Evolutionary conservation across 2,797 vertebrate genomes (phyloP).

Genomic region (Tinamus major): DNA sequence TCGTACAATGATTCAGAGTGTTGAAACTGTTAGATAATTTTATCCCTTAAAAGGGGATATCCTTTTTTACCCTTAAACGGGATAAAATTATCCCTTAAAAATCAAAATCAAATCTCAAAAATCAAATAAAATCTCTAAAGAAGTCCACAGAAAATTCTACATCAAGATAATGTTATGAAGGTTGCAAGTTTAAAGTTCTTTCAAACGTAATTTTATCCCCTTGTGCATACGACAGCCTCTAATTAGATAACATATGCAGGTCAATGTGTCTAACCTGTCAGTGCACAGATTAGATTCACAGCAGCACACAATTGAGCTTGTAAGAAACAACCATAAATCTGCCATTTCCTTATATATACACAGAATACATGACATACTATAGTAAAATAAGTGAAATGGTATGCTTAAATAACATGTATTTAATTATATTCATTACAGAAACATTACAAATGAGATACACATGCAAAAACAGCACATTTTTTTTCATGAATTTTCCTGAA

Average conservation of each 20-base stretch:
- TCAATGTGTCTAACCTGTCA: not conserved
- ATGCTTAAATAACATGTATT: not conserved
- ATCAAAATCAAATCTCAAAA: no score
- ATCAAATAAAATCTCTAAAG: not conserved
- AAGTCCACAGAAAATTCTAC: not conserved
- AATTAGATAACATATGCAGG: not conserved
- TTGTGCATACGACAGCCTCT: not conserved
- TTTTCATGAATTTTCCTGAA: not conserved
- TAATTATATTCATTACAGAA: not conserved
- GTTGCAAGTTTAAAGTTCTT: not conserved
- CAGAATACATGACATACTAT: not conserved
- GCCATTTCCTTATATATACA: not conserved
- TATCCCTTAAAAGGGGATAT: not conserved
- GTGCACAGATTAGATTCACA: slow-evolving; percentile 5
- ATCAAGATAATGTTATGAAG: not conserved
- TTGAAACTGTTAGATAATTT: not conserved
- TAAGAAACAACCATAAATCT: not conserved
- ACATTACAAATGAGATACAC: not conserved
- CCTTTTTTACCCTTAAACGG: no score
- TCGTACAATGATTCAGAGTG: not conserved
- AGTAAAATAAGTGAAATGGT: not conserved
- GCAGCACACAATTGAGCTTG: slow-evolving; percentile 3
- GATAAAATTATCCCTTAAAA: no score
- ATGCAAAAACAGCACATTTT: not conserved
- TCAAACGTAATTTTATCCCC: slow-evolving; percentile 3